Evolutionary conservation across 2,113 vertebrate species (phyloP).

Genomic region (Phyllostomus discolor): DNA sequence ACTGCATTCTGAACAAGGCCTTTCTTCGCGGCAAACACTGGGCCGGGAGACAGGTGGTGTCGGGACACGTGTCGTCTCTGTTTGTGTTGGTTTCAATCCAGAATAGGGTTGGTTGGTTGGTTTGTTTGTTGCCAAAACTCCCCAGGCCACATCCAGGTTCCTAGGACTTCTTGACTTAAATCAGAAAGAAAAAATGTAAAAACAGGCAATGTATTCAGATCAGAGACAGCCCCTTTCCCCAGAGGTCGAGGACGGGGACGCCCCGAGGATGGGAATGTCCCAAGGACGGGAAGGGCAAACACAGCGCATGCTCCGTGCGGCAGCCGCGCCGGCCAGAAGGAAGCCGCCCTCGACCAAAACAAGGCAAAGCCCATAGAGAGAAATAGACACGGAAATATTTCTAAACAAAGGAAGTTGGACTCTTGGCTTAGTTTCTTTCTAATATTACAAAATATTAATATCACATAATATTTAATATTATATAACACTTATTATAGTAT

Average conservation of each 20-base stretch:
- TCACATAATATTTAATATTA: neutral
- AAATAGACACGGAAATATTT: neutral
- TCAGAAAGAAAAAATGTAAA: neutral
- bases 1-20: neutral
- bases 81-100: neutral
- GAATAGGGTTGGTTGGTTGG: neutral
- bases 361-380: neutral
- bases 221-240: neutral
- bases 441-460: neutral
- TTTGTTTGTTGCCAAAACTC: neutral
- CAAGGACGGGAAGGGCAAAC: neutral
- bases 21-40: neutral
- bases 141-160: neutral
- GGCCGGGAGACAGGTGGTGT: neutral
- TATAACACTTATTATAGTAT: neutral
- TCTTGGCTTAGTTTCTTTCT: constrained; percentile 4
- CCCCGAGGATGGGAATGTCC: neutral
- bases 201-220: neutral
- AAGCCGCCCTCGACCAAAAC: neutral
- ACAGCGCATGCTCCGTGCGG: neutral
- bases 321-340: neutral
- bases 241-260: neutral
- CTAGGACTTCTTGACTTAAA: neutral
- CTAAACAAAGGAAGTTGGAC: neutral
- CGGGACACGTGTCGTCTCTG: neutral